Conservation (phyloP, 2,797 vertebrate genomes). For the Lepidocolaptes lacrymiger region DNA sequence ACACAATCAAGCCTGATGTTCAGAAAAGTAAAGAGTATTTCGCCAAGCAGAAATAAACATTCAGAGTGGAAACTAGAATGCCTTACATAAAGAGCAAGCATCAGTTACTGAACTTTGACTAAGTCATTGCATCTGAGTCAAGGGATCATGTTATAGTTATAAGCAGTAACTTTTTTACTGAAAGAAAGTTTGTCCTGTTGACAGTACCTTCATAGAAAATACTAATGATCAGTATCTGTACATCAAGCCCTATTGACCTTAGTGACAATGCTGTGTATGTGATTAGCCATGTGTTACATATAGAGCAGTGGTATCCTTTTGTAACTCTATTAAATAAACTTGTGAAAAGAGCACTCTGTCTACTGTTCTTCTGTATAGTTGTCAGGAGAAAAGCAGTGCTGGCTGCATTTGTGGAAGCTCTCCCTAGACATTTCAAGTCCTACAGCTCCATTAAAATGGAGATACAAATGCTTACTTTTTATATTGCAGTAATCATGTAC, state of each 20-base stretch:
- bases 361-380: not conserved
- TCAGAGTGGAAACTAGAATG: constrained; percentile 37
- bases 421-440: not conserved
- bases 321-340: constrained; percentile 73
- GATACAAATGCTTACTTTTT: not conserved
- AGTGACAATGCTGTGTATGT: constrained; percentile 52
- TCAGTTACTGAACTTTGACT: constrained; percentile 55
- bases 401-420: not conserved
- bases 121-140: constrained; percentile 53
- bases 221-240: constrained; percentile 32
- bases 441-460: not conserved
- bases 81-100: constrained; percentile 60
- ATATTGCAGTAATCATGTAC: not conserved
- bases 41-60: constrained; percentile 88
- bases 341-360: constrained; percentile 32
- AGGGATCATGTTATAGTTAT: constrained; percentile 52
- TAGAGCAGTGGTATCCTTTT: constrained; percentile 54
- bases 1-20: constrained; percentile 97
- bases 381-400: not conserved
- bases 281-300: constrained; percentile 40
- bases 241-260: constrained; percentile 23
- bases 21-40: constrained; percentile 97
- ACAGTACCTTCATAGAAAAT: constrained; percentile 51
- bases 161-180: constrained; percentile 65
- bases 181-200: constrained; percentile 52